Conservation (phyloP, 2,797 vertebrate species). For the Falco rusticolus region DNA sequence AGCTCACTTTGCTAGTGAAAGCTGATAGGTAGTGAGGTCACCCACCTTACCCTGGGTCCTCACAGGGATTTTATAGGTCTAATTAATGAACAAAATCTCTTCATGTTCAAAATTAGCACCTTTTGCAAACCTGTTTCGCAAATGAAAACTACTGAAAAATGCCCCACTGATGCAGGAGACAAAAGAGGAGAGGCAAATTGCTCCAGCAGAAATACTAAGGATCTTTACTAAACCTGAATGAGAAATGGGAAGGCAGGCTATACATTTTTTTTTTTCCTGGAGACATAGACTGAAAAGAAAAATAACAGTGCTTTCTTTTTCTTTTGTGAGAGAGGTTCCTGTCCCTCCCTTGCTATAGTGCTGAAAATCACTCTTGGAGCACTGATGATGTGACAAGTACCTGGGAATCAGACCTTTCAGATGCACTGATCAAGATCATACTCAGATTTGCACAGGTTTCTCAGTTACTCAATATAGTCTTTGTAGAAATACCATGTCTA, state of each 20-base stretch:
- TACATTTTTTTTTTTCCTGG: neutral
- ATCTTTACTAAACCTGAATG: neutral
- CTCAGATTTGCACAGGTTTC: neutral
- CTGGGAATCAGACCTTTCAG: neutral
- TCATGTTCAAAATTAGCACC: neutral
- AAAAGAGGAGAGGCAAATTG: neutral
- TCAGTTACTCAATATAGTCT: fast-evolving
- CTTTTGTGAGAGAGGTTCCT: neutral
- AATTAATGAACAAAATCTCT: neutral
- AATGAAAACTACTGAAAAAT: neutral
- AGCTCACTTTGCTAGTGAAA: neutral
- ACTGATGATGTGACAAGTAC: neutral
- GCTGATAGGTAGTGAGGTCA: neutral
- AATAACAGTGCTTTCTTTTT: neutral
- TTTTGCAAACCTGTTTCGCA: neutral
- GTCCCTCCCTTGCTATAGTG: neutral
- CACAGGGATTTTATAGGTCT: neutral
- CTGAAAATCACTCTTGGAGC: neutral
- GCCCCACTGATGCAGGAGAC: neutral
- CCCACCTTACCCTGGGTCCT: fast-evolving
- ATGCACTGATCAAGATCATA: neutral
- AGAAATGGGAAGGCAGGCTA: neutral
- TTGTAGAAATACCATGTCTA: neutral
- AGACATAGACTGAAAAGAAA: neutral
- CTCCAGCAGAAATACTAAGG: neutral